These are phyloP conservation scores for Micromys minutus DNA, from an alignment of 2,113 vertebrate genomes.

Conservation along the genomic window DNA sequence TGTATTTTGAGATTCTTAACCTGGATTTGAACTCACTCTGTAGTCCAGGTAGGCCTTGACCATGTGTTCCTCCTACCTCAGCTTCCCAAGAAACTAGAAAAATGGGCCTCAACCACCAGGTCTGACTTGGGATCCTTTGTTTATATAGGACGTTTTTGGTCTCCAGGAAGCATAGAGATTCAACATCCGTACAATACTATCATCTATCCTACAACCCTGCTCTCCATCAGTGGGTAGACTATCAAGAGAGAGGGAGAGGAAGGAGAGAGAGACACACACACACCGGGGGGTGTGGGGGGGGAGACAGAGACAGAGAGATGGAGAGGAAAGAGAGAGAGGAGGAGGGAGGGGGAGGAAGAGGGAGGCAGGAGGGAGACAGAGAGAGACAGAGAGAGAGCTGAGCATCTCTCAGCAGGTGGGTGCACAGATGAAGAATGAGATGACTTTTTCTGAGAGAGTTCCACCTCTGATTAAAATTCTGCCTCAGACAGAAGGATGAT, in stretches of 20 bases:
- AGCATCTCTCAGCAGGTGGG: slow-evolving; percentile 53
- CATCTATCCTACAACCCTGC: neutral
- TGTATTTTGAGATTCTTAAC: neutral
- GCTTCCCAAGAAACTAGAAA: neutral
- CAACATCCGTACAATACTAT: slow-evolving; percentile 16
- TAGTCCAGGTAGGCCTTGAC: neutral
- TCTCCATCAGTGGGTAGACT: neutral
- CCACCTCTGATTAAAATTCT: slow-evolving; percentile 68
- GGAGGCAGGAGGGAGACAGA: neutral
- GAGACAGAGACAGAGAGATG: neutral
- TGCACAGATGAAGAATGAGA: slow-evolving; percentile 41
- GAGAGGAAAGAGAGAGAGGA: neutral
- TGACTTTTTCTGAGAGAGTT: slow-evolving; percentile 18
- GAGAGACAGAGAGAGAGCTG: neutral
- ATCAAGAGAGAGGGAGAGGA: neutral
- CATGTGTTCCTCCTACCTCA: neutral
- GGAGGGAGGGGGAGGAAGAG: neutral
- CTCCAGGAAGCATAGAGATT: slow-evolving; percentile 4
- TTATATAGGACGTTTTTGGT: neutral
- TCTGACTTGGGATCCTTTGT: neutral
- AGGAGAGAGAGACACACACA: no score
- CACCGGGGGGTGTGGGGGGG: neutral
- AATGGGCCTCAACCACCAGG: neutral
- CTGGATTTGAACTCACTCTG: neutral
- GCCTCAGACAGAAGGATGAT: slow-evolving; percentile 15